These are phyloP conservation scores for Pristionchus exspectatus DNA, from an alignment of 2,888 invertebrate genomes.

Conservation along the genomic window DNA sequence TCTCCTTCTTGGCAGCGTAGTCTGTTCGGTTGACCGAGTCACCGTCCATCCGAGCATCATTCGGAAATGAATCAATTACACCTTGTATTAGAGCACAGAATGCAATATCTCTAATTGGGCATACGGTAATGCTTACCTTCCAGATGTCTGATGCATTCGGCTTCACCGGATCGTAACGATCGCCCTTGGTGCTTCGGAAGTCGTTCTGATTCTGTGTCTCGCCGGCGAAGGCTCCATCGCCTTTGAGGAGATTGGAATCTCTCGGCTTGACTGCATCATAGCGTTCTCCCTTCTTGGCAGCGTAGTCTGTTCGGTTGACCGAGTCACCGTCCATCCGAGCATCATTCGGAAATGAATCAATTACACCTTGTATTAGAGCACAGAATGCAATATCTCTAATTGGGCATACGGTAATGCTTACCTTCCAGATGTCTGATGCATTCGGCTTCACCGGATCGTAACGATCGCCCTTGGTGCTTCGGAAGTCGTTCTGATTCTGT, in stretches of 20 bases:
- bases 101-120: neutral
- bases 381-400: neutral
- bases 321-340: conserved; percentile 42
- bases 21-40: neutral
- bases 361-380: neutral
- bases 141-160: conserved; percentile 54
- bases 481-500: neutral
- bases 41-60: neutral
- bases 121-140: conserved; percentile 4
- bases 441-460: conserved; percentile 16
- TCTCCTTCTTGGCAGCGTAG: conserved; percentile 58
- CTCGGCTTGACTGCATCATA: conserved; percentile 60
- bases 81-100: neutral
- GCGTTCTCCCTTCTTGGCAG: conserved; percentile 12
- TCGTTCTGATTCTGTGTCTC: conserved; percentile 40
- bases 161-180: conserved; percentile 55
- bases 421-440: conserved; percentile 50
- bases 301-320: conserved; percentile 31
- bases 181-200: conserved; percentile 53
- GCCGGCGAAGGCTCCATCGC: conserved; percentile 61
- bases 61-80: neutral
- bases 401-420: neutral
- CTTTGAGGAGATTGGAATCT: conserved; percentile 65
- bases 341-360: neutral
- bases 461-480: conserved; percentile 33